phyloP scores from a whole-genome alignment of 1,140 invertebrate species.

The Antheraea pernyi region DNA sequence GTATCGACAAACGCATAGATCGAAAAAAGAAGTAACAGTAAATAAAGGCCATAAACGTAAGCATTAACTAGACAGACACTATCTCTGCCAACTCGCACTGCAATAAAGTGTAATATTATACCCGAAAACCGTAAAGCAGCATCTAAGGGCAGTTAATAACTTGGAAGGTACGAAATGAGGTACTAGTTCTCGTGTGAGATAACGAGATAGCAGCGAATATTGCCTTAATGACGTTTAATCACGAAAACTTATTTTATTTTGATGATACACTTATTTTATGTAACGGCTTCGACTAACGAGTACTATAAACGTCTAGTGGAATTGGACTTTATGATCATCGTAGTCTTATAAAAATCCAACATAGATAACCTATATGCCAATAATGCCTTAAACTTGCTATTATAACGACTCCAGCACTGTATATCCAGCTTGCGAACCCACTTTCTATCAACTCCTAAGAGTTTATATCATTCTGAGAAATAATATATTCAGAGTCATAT shows the following conservation, averaged over 20 bases:
- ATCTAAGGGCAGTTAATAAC: conserved; percentile 4
- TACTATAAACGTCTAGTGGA: too few relatives aligned
- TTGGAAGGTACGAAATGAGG: background rate
- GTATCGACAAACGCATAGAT: background rate
- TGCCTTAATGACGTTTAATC: background rate
- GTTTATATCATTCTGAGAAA: too few relatives aligned
- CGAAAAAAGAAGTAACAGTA: background rate
- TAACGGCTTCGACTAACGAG: background rate
- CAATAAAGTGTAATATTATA: conserved; percentile 4
- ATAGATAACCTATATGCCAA: too few relatives aligned
- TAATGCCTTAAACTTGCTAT: too few relatives aligned
- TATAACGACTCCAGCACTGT: too few relatives aligned
- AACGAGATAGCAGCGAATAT: background rate
- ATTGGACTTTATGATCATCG: too few relatives aligned
- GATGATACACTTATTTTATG: background rate
- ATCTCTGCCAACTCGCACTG: background rate
- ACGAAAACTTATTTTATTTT: background rate
- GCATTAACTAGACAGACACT: background rate
- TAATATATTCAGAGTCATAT: too few relatives aligned
- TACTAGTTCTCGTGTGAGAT: conserved; percentile 2
- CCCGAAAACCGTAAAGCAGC: conserved; percentile 1
- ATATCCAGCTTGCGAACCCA: too few relatives aligned
- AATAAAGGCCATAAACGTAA: background rate
- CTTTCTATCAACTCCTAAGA: too few relatives aligned
- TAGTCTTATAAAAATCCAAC: too few relatives aligned